Conservation (phyloP, 2,888 invertebrate species). For the Drosophila setosimentum region DNA sequence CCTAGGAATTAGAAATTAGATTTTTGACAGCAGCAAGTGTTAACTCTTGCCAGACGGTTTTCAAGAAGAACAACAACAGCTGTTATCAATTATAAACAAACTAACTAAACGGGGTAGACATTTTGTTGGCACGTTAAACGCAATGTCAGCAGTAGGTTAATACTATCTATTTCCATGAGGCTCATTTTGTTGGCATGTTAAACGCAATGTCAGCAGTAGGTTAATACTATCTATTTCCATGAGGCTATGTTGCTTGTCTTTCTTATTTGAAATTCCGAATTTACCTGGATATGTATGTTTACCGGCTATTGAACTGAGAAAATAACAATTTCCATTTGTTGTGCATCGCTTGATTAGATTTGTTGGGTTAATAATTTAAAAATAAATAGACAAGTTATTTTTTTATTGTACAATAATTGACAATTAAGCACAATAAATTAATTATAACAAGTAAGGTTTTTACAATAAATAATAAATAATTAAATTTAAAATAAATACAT, state of each 20-base stretch:
- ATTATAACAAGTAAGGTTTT: not conserved
- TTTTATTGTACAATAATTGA: not conserved
- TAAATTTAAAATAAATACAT: not conserved
- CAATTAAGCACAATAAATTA: not conserved
- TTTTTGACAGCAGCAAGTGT: conserved; percentile 35
- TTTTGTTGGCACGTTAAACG: conserved; percentile 24
- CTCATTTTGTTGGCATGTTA: conserved; percentile 11
- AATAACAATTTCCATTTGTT: not conserved
- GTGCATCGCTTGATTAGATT: not conserved
- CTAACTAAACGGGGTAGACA: conserved; percentile 3
- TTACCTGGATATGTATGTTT: too few relatives aligned
- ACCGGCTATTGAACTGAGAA: not conserved
- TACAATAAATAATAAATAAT: not conserved
- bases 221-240: not conserved
- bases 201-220: conserved; percentile 34
- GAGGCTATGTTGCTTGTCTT: not conserved
- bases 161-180: not conserved
- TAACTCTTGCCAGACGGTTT: conserved; percentile 34
- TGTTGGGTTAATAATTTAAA: not conserved
- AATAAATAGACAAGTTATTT: not conserved
- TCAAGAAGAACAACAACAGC: conserved; percentile 8
- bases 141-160: conserved; percentile 28
- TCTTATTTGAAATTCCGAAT: not conserved
- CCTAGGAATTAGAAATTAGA: conserved; percentile 66
- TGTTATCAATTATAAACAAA: conserved; percentile 38